phyloP scores from a whole-genome alignment of 2,888 invertebrate species.

The Trichopria drosophilae region DNA sequence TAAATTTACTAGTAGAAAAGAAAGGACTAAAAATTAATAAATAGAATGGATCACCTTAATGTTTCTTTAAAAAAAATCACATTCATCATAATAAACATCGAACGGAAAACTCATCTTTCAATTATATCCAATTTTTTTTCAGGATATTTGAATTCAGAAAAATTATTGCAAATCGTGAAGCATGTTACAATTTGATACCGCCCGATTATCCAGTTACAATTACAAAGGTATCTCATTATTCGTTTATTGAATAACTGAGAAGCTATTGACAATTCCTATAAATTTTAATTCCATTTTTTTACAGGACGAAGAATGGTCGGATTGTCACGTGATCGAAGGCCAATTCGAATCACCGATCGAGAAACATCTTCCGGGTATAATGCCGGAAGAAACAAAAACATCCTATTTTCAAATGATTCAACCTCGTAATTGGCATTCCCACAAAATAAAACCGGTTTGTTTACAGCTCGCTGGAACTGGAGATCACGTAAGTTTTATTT shows the following conservation, averaged over 20 bases:
- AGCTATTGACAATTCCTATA: neutral
- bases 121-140: conserved; percentile 61
- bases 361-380: conserved; percentile 79
- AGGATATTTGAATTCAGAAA: conserved; percentile 91
- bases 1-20: too few relatives aligned
- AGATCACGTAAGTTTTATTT: conserved; percentile 78
- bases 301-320: conserved; percentile 74
- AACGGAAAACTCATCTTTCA: too few relatives aligned
- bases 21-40: too few relatives aligned
- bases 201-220: conserved; percentile 83
- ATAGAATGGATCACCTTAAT: too few relatives aligned
- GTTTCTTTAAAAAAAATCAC: too few relatives aligned
- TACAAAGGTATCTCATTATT: conserved; percentile 68
- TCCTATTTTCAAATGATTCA: conserved; percentile 85
- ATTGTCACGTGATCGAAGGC: conserved; percentile 80
- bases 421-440: conserved; percentile 76
- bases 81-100: too few relatives aligned
- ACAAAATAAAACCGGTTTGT: conserved; percentile 78
- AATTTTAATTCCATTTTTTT: conserved; percentile 31
- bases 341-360: conserved; percentile 86
- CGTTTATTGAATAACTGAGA: too few relatives aligned
- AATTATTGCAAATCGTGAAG: conserved; percentile 79
- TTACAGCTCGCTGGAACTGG: conserved; percentile 97
- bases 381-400: conserved; percentile 79
- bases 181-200: conserved; percentile 80